A percentile compares a stretch with the other conserved stretches of the same genome.
Conservation (phyloP, 2,888 invertebrate species). For the Pseudococcus jackbeardsleyi region DNA sequence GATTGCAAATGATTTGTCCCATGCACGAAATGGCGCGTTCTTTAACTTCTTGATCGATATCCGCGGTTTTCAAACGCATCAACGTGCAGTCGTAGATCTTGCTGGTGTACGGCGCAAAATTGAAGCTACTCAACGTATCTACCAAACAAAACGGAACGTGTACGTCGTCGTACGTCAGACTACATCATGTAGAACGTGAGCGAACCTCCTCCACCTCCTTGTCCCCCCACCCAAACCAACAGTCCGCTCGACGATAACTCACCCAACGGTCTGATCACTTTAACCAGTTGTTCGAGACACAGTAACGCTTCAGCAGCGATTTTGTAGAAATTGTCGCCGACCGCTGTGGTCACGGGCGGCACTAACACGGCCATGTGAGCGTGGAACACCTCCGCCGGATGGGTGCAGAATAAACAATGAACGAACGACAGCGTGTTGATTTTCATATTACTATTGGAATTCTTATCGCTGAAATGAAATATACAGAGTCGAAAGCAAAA, state of each 20-base stretch:
- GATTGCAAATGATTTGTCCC: conserved; percentile 93
- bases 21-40: conserved; percentile 97
- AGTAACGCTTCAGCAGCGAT: conserved; percentile 96
- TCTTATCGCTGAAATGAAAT: conserved; percentile 79
- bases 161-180: not conserved
- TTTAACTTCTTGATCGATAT: conserved; percentile 99
- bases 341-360: conserved; percentile 88
- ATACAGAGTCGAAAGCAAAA: not conserved
- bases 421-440: conserved; percentile 96
- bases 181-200: too few species aligned
- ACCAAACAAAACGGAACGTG: not conserved
- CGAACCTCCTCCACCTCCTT: too few species aligned
- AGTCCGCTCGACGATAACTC: too few species aligned
- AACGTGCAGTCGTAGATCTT: conserved; percentile 88
- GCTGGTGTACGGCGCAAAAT: conserved; percentile 83
- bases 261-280: conserved; percentile 91
- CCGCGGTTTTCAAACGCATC: conserved; percentile 89
- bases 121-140: conserved; percentile 72
- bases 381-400: conserved; percentile 84
- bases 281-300: conserved; percentile 93
- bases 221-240: too few species aligned
- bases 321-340: conserved; percentile 97
- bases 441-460: conserved; percentile 97
- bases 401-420: conserved; percentile 84
- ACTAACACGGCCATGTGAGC: conserved; percentile 83